phyloP scores from a whole-genome alignment of 2,113 vertebrate genomes.

The Toxotes jaculatrix region DNA sequence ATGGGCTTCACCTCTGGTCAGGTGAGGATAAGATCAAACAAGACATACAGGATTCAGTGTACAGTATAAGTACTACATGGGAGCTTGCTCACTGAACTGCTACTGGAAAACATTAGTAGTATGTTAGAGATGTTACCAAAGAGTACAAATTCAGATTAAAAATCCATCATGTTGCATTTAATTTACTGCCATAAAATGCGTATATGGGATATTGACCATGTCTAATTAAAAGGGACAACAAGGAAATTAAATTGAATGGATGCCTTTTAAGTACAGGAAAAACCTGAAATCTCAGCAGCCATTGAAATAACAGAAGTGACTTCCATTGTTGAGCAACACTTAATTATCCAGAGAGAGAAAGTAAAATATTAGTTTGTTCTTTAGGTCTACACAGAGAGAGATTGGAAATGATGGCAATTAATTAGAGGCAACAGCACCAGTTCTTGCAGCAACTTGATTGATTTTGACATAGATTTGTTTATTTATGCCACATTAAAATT shows the following conservation, averaged over 20 bases:
- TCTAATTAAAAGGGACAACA: neutral
- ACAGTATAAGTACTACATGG: neutral
- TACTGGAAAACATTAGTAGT: no score
- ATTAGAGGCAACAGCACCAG: slow-evolving; percentile 1
- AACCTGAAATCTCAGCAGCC: slow-evolving; percentile 13
- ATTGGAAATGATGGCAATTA: neutral
- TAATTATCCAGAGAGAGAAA: slow-evolving; percentile 1
- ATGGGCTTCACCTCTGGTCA: slow-evolving; percentile 96
- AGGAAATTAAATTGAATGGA: neutral
- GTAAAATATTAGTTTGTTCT: slow-evolving; percentile 20
- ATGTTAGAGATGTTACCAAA: no score
- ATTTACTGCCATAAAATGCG: neutral
- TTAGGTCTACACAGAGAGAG: slow-evolving; percentile 2
- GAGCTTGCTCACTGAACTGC: neutral
- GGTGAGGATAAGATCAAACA: slow-evolving; percentile 78
- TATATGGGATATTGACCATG: neutral
- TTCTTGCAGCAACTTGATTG: neutral
- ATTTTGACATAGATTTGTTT: slow-evolving; percentile 12
- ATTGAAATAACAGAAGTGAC: slow-evolving; percentile 6
- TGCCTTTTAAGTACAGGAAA: neutral
- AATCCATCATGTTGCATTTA: neutral
- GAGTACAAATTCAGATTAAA: neutral
- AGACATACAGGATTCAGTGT: neutral
- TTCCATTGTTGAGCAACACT: neutral
- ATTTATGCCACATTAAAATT: slow-evolving; percentile 19